Evolutionary conservation across 2,888 invertebrate species (phyloP).

Genomic region (Heliothis peltigera): DNA sequence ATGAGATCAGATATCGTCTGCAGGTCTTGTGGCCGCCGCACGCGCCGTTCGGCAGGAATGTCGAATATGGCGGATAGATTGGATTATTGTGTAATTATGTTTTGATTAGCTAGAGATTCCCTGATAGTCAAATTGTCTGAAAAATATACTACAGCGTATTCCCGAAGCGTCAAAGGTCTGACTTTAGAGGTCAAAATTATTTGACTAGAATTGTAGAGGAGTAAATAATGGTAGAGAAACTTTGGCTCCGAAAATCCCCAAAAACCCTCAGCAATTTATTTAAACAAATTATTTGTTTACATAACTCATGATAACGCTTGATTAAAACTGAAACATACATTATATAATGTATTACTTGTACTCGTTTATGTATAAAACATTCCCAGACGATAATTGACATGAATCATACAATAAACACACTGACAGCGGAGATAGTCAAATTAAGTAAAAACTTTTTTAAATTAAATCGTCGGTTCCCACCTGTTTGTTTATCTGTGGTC

Average conservation of each 20-base stretch:
- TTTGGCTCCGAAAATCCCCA: no score
- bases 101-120: no score
- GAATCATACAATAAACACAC: constrained; percentile 27
- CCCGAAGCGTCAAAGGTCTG: no score
- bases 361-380: constrained; percentile 39
- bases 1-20: constrained; percentile 28
- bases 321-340: constrained; percentile 15
- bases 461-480: constrained; percentile 40
- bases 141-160: no score
- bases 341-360: constrained; percentile 32
- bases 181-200: no score
- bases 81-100: not conserved
- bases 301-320: constrained; percentile 47
- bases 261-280: constrained; percentile 15
- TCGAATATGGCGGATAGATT: not conserved
- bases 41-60: constrained; percentile 20
- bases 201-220: no score
- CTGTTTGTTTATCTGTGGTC: constrained; percentile 53
- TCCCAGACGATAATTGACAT: constrained; percentile 39
- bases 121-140: no score
- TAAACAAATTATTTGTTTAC: constrained; percentile 29
- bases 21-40: constrained; percentile 23
- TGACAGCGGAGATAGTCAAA: constrained; percentile 28
- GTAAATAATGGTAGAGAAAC: no score
- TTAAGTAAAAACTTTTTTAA: constrained; percentile 29